Base-by-base conservation (phyloP, 2,888 invertebrate species). In the Subacronicta megacephala region DNA sequence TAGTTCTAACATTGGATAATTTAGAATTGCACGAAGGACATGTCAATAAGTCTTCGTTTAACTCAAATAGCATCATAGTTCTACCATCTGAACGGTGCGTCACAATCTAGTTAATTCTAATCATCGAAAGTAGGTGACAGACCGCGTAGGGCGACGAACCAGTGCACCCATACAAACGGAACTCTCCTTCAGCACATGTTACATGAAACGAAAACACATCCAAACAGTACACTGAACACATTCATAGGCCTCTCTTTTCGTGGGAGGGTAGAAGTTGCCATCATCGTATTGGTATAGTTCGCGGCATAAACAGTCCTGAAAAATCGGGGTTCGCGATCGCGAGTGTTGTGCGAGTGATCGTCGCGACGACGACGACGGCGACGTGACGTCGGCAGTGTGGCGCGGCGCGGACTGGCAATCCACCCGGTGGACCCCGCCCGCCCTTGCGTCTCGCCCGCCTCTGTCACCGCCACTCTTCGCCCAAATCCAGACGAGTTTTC, bases 401-500 rank as follows among this genome's bases (percentile, higher is more conserved):
- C 88, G 82, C 85, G 82, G 75, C 84, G 84, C 83, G 82, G 80
- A 93, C 93, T 94, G 91, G 78, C 88, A 74, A 69, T 78, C 82
- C 80, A 75, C 78, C 77, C 70, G 82, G 58, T 58, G 58, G 73
- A 80, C 87, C 90, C 90, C 89, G 82, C 84, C 87, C 84, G 80
- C 84, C 81, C 81, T 80, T 69, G 71, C 83, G 75, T 81, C 85
- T 79, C 83, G 45, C 62, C 78, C 78, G 75, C 84, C 89, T 81
- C 84, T 88, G 88, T 90, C 90, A 87, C 87, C 85, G 86, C 87
- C 88, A 88, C 87, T 86, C 85, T 84, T 81, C 84, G 81, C 89
- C 89, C 87, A 90, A 93, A 92, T 90, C 90, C 87, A 89, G 86
- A 83, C 86, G 86, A 92, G 88, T 92, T 93, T 90, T 92, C 93